These are phyloP conservation scores for Lepidocyrtoides sp. DNA, from an alignment of 2,888 invertebrate species.

Conservation along the genomic window DNA sequence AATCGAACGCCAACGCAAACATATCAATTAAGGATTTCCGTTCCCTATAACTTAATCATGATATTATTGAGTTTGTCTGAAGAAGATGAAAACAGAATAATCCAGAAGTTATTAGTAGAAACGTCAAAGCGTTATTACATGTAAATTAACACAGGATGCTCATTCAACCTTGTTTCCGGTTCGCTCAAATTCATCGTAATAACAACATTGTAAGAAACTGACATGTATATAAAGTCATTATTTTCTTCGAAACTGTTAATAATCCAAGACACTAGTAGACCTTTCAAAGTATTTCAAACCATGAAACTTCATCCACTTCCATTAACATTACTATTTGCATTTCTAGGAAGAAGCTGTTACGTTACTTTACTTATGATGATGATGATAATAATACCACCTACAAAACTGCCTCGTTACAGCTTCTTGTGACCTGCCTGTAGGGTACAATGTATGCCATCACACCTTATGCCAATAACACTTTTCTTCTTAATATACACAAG, in stretches of 20 bases:
- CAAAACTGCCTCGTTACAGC: too few relatives aligned
- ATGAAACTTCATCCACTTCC: conserved; percentile 5
- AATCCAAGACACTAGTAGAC: background rate
- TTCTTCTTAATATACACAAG: background rate
- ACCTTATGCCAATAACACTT: background rate
- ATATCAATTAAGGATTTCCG: conserved; percentile 26
- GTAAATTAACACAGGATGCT: conserved; percentile 22
- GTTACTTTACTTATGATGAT: background rate
- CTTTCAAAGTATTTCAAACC: background rate
- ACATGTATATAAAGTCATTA: background rate
- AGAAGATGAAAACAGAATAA: background rate
- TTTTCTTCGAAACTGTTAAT: background rate
- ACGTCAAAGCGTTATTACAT: background rate
- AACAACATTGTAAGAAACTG: too few relatives aligned
- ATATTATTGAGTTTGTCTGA: background rate
- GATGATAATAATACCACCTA: too few relatives aligned
- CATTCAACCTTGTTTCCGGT: background rate
- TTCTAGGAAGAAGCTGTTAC: background rate
- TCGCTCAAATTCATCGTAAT: background rate
- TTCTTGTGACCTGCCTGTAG: too few relatives aligned
- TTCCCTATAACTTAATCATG: background rate
- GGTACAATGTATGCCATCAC: too few relatives aligned
- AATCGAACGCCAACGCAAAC: background rate
- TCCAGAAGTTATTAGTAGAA: too few relatives aligned
- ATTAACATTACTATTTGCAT: conserved; percentile 7